phyloP scores from a whole-genome alignment of 2,797 vertebrate genomes.

The Sardinella longiceps region DNA sequence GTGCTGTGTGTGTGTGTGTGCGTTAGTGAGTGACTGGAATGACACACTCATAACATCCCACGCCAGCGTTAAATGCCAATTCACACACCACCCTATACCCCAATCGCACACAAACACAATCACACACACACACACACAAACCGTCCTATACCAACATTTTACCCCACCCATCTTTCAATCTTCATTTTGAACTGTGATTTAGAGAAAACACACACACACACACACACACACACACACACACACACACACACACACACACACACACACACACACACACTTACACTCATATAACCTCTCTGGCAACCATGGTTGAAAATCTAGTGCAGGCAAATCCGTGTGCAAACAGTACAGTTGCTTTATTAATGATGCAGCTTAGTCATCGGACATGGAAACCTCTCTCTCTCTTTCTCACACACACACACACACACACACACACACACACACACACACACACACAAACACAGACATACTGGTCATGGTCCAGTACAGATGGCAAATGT shows the following conservation, averaged over 20 bases:
- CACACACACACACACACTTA: constrained; percentile 7
- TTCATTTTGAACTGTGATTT: constrained; percentile 2
- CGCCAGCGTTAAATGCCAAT: no score
- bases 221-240: neutral
- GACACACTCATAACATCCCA: no score
- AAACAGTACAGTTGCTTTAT: neutral
- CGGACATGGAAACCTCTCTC: neutral
- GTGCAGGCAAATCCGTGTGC: neutral
- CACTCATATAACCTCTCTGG: neutral
- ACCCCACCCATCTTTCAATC: neutral
- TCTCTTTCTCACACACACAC: neutral
- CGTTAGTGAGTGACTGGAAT: no score
- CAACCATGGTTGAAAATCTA: neutral
- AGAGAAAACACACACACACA: neutral
- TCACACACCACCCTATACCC: no score
- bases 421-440: neutral
- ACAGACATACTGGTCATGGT: neutral
- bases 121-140: neutral
- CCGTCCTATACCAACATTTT: neutral
- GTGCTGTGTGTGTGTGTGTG: no score
- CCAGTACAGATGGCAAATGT: neutral
- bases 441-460: constrained; percentile 4
- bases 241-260: neutral
- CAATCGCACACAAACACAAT: neutral
- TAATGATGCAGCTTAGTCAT: neutral